A percentile compares a stretch with the other conserved stretches of the same genome.
Conservation (phyloP, 1,140 invertebrate genomes). For the Dreissena polymorpha region DNA sequence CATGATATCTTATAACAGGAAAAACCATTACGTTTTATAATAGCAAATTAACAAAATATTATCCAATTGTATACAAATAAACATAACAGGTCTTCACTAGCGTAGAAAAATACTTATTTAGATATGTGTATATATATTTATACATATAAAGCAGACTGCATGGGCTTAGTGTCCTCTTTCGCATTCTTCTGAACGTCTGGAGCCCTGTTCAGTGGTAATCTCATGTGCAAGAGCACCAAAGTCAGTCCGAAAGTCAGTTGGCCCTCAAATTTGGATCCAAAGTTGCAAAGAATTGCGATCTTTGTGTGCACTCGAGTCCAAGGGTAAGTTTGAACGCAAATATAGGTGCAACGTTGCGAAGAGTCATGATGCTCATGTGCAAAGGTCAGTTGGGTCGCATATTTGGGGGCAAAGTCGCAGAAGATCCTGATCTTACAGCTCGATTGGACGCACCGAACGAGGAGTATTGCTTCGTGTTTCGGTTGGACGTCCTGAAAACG, state of each 20-base stretch:
- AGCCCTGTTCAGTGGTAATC: too few relatives aligned
- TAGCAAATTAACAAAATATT: too few relatives aligned
- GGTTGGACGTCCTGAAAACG: conserved; percentile 57
- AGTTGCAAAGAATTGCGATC: not conserved
- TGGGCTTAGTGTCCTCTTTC: too few relatives aligned
- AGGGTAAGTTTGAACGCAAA: not conserved
- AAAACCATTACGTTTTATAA: too few relatives aligned
- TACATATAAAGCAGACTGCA: too few relatives aligned
- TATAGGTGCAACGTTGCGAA: not conserved
- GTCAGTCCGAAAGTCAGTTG: conserved; percentile 4
- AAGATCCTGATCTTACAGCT: conserved; percentile 56
- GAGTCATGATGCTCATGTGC: not conserved
- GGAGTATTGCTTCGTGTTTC: conserved; percentile 74
- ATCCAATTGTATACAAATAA: too few relatives aligned
- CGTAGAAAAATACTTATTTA: too few relatives aligned
- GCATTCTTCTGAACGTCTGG: too few relatives aligned
- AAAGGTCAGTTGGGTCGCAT: conserved; percentile 57
- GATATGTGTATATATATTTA: too few relatives aligned
- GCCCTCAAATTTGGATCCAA: not conserved
- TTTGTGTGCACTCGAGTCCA: not conserved
- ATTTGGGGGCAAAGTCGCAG: conserved; percentile 72
- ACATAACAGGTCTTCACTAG: too few relatives aligned
- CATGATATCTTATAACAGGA: too few relatives aligned
- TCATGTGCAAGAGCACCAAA: not conserved
- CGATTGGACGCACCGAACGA: conserved; percentile 71